Percentiles rank a stretch among this genome's conserved stretches.
These are phyloP conservation scores for Dyspetes luteomarginatus DNA, from an alignment of 2,888 invertebrate species.

Conservation along the genomic window DNA sequence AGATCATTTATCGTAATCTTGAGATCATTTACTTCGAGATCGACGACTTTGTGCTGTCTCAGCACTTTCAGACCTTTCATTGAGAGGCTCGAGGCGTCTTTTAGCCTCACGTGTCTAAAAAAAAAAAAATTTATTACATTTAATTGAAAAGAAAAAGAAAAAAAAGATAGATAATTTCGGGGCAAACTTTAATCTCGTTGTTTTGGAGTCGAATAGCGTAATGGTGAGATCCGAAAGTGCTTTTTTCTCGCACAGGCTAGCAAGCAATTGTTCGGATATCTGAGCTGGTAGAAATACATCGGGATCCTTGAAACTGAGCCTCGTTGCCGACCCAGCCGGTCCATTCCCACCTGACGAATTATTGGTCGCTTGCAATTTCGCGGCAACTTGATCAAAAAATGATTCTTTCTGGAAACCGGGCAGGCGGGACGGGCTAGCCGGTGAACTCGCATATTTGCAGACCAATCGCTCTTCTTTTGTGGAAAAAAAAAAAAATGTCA, in stretches of 20 bases:
- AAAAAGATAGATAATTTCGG: conserved; percentile 6
- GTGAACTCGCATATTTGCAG: conserved; percentile 42
- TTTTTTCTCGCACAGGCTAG: conserved; percentile 85
- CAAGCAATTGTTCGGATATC: conserved; percentile 86
- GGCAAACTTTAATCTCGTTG: conserved; percentile 85
- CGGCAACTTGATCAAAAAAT: conserved; percentile 48
- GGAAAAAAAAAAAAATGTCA: conserved; percentile 1
- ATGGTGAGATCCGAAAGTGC: conserved; percentile 86
- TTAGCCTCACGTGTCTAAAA: conserved; percentile 85
- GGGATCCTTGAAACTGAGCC: conserved; percentile 84
- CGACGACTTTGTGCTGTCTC: conserved; percentile 86
- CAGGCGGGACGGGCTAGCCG: conserved; percentile 41
- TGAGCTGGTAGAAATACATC: conserved; percentile 86
- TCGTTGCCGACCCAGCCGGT: conserved; percentile 72
- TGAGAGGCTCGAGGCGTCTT: conserved; percentile 86
- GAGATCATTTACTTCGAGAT: conserved; percentile 86
- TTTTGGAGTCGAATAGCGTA: conserved; percentile 86
- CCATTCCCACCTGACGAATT: conserved; percentile 67
- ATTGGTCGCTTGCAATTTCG: conserved; percentile 46
- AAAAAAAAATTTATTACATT: background rate
- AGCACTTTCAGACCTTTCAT: conserved; percentile 86
- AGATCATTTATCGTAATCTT: conserved; percentile 86
- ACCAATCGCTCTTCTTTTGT: conserved; percentile 50
- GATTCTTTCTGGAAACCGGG: conserved; percentile 40
- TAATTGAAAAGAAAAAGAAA: background rate